phyloP scores from a whole-genome alignment of 92 coral and sea anemone genomes.

The Anthopleura xanthogrammica region DNA sequence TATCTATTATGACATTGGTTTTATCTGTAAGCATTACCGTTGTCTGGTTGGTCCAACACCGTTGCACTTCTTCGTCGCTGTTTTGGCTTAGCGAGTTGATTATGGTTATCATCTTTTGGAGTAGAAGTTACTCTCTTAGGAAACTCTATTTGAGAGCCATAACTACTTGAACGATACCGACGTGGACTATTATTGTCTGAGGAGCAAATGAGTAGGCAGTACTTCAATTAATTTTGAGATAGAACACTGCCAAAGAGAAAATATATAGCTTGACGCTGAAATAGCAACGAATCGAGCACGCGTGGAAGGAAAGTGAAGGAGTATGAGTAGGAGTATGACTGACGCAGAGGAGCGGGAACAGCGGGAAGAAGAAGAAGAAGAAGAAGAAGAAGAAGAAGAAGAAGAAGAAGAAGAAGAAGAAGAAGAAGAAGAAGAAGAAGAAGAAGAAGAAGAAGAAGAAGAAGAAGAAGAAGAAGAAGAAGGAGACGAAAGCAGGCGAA shows the following conservation, averaged over 20 bases:
- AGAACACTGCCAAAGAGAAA: background rate
- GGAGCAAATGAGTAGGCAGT: background rate
- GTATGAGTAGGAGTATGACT: background rate
- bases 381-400: background rate
- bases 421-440: background rate
- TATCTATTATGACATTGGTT: background rate
- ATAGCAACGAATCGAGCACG: too few species aligned
- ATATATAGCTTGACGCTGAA: background rate
- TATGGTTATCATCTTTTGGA: slow-evolving; percentile 22
- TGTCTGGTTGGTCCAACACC: slow-evolving; percentile 10
- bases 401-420: background rate
- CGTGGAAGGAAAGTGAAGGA: background rate
- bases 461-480: background rate
- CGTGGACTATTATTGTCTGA: slow-evolving; percentile 8
- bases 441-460: background rate
- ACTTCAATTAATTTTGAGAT: background rate
- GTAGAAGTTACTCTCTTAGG: slow-evolving; percentile 18
- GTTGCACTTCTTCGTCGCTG: slow-evolving; percentile 30
- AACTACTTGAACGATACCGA: slow-evolving; percentile 15
- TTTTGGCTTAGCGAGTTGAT: slow-evolving; percentile 8
- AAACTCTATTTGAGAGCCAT: slow-evolving; percentile 7
- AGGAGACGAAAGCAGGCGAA: background rate
- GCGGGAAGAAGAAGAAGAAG: background rate
- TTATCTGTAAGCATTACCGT: background rate
- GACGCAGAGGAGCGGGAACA: too few species aligned